These are phyloP conservation scores for Chaenodraco wilsoni DNA, from an alignment of 2,797 vertebrate genomes.

Conservation along the genomic window DNA sequence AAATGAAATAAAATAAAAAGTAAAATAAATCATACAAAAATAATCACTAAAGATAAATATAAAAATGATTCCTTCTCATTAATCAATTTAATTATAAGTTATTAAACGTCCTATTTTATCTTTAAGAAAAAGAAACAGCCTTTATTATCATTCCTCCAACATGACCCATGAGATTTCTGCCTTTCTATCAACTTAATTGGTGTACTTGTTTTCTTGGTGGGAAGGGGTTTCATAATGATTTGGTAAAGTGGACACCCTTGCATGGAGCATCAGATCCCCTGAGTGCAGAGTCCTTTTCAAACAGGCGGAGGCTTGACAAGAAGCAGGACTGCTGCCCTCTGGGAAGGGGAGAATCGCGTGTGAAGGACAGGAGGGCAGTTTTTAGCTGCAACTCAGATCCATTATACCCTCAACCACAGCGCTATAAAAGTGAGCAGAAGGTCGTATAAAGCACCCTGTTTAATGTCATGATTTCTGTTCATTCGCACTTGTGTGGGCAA, in stretches of 20 bases:
- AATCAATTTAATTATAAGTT: too few relatives aligned
- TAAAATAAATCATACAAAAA: too few relatives aligned
- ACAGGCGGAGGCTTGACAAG: constrained; percentile 53
- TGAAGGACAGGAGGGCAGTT: constrained; percentile 59
- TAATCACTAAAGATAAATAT: too few relatives aligned
- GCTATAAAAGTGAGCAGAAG: constrained; percentile 43
- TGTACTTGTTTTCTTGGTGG: constrained; percentile 2
- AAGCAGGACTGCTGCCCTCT: constrained; percentile 57
- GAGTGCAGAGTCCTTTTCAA: constrained; percentile 33
- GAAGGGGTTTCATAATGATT: background rate
- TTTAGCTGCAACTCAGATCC: constrained; percentile 49
- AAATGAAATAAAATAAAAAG: too few relatives aligned
- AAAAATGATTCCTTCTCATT: too few relatives aligned
- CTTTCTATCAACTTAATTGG: background rate
- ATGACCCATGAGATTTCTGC: too few relatives aligned
- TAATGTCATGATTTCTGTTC: constrained; percentile 41
- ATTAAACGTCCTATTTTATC: too few relatives aligned
- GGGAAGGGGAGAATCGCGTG: constrained; percentile 57
- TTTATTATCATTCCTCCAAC: too few relatives aligned
- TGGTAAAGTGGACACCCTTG: constrained; percentile 3
- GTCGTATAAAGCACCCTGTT: constrained; percentile 40
- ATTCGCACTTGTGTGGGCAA: constrained; percentile 51
- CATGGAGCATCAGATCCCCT: constrained; percentile 1
- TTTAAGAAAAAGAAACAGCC: too few relatives aligned
- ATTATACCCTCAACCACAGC: constrained; percentile 51